Conservation (phyloP, 2,113 vertebrate genomes). For the Oreochromis spilurus region DNA sequence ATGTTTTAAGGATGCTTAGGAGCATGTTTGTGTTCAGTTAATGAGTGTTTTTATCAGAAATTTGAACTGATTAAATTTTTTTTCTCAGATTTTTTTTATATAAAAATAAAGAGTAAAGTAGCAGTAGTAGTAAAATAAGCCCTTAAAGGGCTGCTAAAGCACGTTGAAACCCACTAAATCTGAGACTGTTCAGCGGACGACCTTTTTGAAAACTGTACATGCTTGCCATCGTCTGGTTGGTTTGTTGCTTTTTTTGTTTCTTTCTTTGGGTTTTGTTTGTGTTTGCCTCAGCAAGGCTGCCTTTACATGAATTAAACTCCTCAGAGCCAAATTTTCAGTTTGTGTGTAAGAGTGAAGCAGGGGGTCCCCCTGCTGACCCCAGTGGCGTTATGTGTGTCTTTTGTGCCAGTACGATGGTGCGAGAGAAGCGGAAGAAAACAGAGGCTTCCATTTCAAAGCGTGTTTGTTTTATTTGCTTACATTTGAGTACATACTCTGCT, state of each 20-base stretch:
- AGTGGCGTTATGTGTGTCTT: background rate
- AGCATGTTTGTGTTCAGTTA: background rate
- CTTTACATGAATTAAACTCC: background rate
- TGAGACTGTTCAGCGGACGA: background rate
- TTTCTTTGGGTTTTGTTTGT: too few relatives aligned
- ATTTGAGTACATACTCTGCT: background rate
- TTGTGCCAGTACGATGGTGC: background rate
- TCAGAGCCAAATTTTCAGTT: background rate
- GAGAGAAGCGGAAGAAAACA: background rate
- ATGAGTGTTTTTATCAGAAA: background rate
- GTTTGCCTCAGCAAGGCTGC: background rate
- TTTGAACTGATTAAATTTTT: rapidly evolving
- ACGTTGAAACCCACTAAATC: background rate
- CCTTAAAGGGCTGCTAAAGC: background rate
- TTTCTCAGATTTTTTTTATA: background rate
- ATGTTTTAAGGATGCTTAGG: rapidly evolving
- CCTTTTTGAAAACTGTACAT: background rate
- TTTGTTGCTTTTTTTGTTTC: too few relatives aligned
- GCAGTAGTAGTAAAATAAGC: background rate
- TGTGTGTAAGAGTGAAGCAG: background rate
- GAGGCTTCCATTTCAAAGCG: rapidly evolving
- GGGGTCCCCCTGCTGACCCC: conserved; percentile 39
- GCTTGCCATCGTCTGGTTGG: background rate
- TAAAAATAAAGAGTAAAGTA: rapidly evolving
- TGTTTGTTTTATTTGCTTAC: background rate